A percentile compares a stretch with the other conserved stretches of the same genome.
Conservation (phyloP, 2,888 invertebrate species). For the Pollenia labialis region DNA sequence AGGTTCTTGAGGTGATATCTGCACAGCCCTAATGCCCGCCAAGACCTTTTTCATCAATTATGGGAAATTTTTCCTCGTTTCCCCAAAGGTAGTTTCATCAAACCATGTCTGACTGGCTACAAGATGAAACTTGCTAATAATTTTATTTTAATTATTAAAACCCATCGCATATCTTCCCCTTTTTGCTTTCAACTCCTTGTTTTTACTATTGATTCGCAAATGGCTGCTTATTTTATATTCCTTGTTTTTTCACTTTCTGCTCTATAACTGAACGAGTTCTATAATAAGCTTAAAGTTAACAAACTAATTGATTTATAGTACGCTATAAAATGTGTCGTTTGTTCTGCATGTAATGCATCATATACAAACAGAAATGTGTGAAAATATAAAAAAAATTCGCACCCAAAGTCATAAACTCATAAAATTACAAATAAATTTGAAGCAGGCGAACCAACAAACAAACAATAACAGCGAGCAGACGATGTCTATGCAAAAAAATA, state of each 20-base stretch:
- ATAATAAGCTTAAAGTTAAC: conserved; percentile 67
- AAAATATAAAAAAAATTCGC: conserved; percentile 52
- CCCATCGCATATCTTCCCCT: background rate
- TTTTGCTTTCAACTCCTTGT: conserved; percentile 18
- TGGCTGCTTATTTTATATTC: conserved; percentile 18
- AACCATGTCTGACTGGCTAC: too few relatives aligned
- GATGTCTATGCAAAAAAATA: conserved; percentile 38
- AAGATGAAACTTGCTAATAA: too few relatives aligned
- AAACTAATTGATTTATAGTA: conserved; percentile 82
- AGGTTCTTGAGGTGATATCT: too few relatives aligned
- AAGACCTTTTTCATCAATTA: too few relatives aligned
- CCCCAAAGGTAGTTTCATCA: too few relatives aligned
- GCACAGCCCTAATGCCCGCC: too few relatives aligned
- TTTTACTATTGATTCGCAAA: conserved; percentile 4
- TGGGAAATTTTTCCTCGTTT: too few relatives aligned
- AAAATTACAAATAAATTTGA: conserved; percentile 61
- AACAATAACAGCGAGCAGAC: conserved; percentile 41
- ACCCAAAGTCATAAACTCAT: conserved; percentile 53
- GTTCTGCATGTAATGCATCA: conserved; percentile 82
- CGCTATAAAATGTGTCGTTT: conserved; percentile 83
- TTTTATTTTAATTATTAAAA: too few relatives aligned
- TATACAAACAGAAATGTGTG: conserved; percentile 77
- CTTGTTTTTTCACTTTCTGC: background rate
- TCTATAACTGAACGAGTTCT: conserved; percentile 4
- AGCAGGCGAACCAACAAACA: conserved; percentile 37